Evolutionary conservation across 2,888 invertebrate genomes (phyloP), one percentile per base, ranked within the genome.

Genomic region (Neocrepidodera transversa): DNA sequence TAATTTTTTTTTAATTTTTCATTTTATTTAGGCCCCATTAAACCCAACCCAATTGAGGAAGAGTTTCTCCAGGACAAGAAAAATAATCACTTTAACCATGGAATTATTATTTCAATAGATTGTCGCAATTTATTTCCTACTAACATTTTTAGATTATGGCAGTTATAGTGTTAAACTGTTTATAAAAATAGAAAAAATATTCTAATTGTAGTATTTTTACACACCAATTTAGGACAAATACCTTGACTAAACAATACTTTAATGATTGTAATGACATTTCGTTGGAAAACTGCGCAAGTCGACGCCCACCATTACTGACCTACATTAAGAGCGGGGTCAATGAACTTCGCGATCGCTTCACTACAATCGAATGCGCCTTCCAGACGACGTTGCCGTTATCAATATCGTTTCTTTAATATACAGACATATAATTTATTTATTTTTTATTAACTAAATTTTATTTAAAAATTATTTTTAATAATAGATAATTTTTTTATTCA

Each of bases 221-320:
- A 26, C 14, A 13, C 16, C 45, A 54, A 57, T 57, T 57, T 42
- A 50, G 49, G 56, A 43, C 49, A 32, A 50, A 49, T 57, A 55
- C 60, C 56, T 56, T 60, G 48, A 56, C 56, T 56, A 60, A 40
- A 3, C 40, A 45, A 43, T 45, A 17, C 32, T 35, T 57, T 60
- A 66, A 67, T 62, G 64, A 67, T 67, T 60, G 64, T 62, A 70
- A 67, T 68, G 68, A 68, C 69, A 71, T 67, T 70, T 68, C 40
- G 54, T 62, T 56, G 54, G 63, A 55, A 64, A 58, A 73, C 62
- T 74, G 75, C 75, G 75, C 75, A 75, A 73, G 73, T 67, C 73
- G 68, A 67, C 77, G 76, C 76, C 77, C 76, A 77, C 76, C 73
- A 77, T 76, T 75, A 77, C 77, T 77, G 77, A 77, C 77, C 77